Base-by-base conservation (phyloP, 2,113 vertebrate species). In the Cyphomyrus plagiostoma region DNA sequence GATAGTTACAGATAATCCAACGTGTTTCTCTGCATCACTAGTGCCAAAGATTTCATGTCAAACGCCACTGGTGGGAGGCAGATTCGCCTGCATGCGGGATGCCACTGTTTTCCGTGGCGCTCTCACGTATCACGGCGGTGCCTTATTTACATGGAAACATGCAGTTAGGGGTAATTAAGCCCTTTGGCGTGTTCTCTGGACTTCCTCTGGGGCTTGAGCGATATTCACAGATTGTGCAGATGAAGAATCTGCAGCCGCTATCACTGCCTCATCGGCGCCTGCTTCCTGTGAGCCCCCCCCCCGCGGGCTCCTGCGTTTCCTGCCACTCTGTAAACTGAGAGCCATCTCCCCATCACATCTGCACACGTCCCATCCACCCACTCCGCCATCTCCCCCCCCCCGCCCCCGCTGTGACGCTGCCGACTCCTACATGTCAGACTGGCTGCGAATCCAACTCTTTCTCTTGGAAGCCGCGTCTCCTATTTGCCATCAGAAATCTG, bases 221-320 rank as follows among this genome's bases (percentile, higher is more conserved):
- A 89, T 70, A 56, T 89, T 86, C 84, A 62, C 87, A 26, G 48
- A 88, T 46, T 87, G 91, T 45, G 42, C 77, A 88, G 89, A 91
- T 66, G 82, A 74, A 87, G 15, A 84, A 53, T 39, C 87, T 30
- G 26, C 82, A 53, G 86, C 86, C 17, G 13, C 58, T 90, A 88
- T 88, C 84, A 46, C 49, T 2, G 42, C 82, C 88, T 88, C 88
- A 89, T 89, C 89, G 88, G 89, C 30, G 23, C 11, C 35, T 42
- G n/a, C 77, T 84, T 85, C 89, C 91, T 90, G 89, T 80, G 70
- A 90, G 90, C 91, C 45, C 48, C 86, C 86, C 23, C 90, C 86
- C 48, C 52, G 56, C 89, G 74, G 62, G 88, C 66, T 89, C 91
- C 93, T 91, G 84, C 30, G 89, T 91, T 92, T 94, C 93, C 87